phyloP scores from a whole-genome alignment of 2,888 invertebrate genomes.

The Cosmopolites sordidus region DNA sequence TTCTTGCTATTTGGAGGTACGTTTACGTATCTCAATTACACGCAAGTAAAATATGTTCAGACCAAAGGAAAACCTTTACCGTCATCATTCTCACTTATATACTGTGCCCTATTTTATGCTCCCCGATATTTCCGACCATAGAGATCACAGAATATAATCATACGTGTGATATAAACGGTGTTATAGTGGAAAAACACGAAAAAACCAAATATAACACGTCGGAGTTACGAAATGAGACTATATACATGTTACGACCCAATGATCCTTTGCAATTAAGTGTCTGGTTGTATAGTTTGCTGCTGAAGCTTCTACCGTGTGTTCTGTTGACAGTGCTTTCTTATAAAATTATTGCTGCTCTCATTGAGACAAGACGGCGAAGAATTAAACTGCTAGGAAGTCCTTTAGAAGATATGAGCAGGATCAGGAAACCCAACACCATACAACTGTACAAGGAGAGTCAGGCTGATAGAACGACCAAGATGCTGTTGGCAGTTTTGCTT shows the following conservation, averaged over 20 bases:
- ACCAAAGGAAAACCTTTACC: constrained; percentile 37
- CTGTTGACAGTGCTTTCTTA: constrained; percentile 28
- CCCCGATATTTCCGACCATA: constrained; percentile 73
- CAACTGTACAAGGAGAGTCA: constrained; percentile 53
- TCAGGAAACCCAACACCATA: constrained; percentile 17
- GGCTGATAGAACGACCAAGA: constrained; percentile 78
- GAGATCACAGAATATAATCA: constrained; percentile 47
- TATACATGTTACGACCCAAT: constrained; percentile 26
- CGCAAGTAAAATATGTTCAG: constrained; percentile 27
- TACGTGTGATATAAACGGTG: constrained; percentile 24
- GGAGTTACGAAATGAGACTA: constrained; percentile 26
- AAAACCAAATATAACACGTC: constrained; percentile 16
- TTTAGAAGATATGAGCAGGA: constrained; percentile 21
- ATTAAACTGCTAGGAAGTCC: constrained; percentile 23
- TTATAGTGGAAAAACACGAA: constrained; percentile 28
- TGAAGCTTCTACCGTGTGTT: constrained; percentile 29
- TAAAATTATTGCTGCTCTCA: constrained; percentile 28
- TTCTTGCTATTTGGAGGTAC: constrained; percentile 80
- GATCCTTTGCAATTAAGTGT: constrained; percentile 27
- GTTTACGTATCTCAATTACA: constrained; percentile 43
- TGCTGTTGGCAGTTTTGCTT: constrained; percentile 77
- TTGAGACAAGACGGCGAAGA: constrained; percentile 28
- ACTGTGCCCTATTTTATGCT: constrained; percentile 70
- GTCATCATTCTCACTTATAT: constrained; percentile 70
- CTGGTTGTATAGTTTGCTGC: constrained; percentile 30